These are phyloP conservation scores for Zoanthus sociatus DNA, from an alignment of 92 coral and sea anemone genomes.

Conservation along the genomic window DNA sequence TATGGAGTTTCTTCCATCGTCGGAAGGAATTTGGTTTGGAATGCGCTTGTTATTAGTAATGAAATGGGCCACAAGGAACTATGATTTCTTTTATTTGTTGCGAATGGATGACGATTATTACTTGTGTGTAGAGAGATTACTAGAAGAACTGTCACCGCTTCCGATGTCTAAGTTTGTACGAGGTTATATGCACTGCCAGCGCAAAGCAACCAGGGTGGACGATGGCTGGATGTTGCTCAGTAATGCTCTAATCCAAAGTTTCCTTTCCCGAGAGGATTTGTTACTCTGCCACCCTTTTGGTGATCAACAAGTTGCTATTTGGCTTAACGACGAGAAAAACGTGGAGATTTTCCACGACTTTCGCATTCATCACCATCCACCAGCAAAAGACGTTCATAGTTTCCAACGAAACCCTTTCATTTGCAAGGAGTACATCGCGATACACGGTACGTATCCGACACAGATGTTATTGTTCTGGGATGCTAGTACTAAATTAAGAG, in stretches of 20 bases:
- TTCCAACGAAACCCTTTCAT: conserved; percentile 10
- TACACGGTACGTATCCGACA: conserved; percentile 37
- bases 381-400: conserved; percentile 15
- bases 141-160: conserved; percentile 4
- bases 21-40: conserved; percentile 39
- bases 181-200: conserved; percentile 42
- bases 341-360: conserved; percentile 29
- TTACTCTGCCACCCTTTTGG: conserved; percentile 27
- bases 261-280: conserved; percentile 23
- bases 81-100: conserved; percentile 12
- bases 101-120: conserved; percentile 38
- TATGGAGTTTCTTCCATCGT: conserved; percentile 33
- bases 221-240: conserved; percentile 46
- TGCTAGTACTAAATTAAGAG: neutral
- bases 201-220: conserved; percentile 37
- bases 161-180: conserved; percentile 6
- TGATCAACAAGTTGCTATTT: conserved; percentile 38
- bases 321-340: conserved; percentile 38
- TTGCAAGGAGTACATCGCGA: conserved; percentile 32
- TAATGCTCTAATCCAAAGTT: conserved; percentile 16
- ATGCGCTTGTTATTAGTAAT: conserved; percentile 28
- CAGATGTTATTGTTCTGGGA: conserved; percentile 24
- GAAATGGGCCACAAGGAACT: conserved; percentile 38
- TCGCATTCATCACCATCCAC: conserved; percentile 46
- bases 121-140: conserved; percentile 26